These are phyloP conservation scores for Leptopterna dolabrata DNA, from an alignment of 2,888 invertebrate genomes.

Conservation along the genomic window DNA sequence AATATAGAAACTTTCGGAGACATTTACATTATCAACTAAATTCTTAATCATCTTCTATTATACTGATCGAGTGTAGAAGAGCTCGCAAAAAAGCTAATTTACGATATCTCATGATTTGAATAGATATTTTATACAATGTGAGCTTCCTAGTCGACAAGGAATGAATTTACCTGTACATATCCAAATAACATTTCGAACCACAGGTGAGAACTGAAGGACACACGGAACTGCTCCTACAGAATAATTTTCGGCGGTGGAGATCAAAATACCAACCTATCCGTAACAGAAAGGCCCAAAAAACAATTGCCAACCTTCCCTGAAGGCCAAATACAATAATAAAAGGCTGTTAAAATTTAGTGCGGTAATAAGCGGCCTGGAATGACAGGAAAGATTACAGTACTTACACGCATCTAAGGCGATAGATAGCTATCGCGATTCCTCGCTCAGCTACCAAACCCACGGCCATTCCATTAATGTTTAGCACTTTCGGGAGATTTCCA, in stretches of 20 bases:
- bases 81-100: too few relatives aligned
- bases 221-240: too few relatives aligned
- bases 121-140: too few relatives aligned
- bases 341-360: background rate
- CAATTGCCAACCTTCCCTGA: background rate
- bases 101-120: too few relatives aligned
- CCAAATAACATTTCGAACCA: too few relatives aligned
- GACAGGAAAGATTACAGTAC: background rate
- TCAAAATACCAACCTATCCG: background rate
- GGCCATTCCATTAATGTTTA: background rate
- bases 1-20: background rate
- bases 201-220: too few relatives aligned
- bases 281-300: background rate
- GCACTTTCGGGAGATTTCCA: background rate
- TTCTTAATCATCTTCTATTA: too few relatives aligned
- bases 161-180: too few relatives aligned
- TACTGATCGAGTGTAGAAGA: too few relatives aligned
- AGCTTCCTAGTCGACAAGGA: too few relatives aligned
- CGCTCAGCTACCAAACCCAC: background rate
- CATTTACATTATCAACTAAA: too few relatives aligned
- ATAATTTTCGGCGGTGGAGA: too few relatives aligned
- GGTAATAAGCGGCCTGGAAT: background rate
- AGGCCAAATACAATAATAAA: background rate
- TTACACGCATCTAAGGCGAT: background rate
- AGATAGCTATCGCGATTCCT: background rate